Evolutionary conservation across 2,888 invertebrate species (phyloP), one percentile per base, ranked within the genome.

Genomic region (Zonitis immaculata): DNA sequence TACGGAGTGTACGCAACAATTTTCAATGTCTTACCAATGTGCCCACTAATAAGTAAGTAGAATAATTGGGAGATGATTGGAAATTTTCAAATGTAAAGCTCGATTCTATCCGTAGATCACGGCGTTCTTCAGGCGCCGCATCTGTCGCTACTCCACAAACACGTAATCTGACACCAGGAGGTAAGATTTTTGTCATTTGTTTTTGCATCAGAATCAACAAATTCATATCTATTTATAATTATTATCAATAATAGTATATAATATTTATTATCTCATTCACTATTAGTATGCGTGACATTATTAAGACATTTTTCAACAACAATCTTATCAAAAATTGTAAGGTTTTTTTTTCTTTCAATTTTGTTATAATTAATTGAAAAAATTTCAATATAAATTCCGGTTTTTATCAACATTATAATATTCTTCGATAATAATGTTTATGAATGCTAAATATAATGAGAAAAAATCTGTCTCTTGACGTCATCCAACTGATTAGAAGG

Each of bases 1-100:
- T 99, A 76, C 90, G 97, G 75, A 96, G 95, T 79, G 96, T 99
- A 71, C 89, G 98, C 77, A 95, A 91, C 82, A 99, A 99, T 82
- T 95, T 98, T 83, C 86, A 95, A 78, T 87, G 87, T 77, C 92
- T 99, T 81, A 96, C 97, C 78, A 97, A 97, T 83, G 91, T 93
- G 77, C 88, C 89, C 71, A 83, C 82, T 61, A 80, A 84, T 77
- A 89, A 92, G 93, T 91, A 82, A 91, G 91, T 89, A 77, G 20
- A 18, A 7, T 9, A 4, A 9, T n/a, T n/a, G 18, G 8, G 2
- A 39, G 3, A 39, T 11, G 1, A 14, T 1, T 6, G 2, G 6
- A 5, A 22, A 22, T 4, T 22, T 22, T 4, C 5, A 5, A 5
- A 22, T 22, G 22, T 4, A 5, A 22, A 22, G 3, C 22, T 3